These are phyloP conservation scores for Caenorhabditis briggsae DNA, from an alignment of 1,140 invertebrate species.

Conservation along the genomic window DNA sequence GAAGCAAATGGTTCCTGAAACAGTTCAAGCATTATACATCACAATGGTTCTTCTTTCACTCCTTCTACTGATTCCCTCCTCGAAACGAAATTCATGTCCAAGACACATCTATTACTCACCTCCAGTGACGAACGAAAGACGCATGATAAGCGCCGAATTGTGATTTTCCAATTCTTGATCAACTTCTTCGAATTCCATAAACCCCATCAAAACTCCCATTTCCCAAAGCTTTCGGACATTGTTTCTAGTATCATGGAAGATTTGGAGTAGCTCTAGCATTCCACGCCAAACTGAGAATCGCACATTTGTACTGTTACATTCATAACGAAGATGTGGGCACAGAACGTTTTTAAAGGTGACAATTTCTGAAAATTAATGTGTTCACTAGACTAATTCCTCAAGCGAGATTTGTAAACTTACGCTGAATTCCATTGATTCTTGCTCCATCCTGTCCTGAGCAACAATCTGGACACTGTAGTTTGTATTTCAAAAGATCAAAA, in stretches of 20 bases:
- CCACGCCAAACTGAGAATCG: slow-evolving; percentile 75
- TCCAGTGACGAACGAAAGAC: slow-evolving; percentile 76
- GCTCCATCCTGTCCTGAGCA: slow-evolving; percentile 58
- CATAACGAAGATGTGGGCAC: slow-evolving; percentile 76
- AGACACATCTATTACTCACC: slow-evolving; percentile 57
- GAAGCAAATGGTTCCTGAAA: slow-evolving; percentile 75
- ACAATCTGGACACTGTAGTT: slow-evolving; percentile 76
- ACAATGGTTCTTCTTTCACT: neutral
- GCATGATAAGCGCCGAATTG: slow-evolving; percentile 74
- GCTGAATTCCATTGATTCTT: slow-evolving; percentile 62
- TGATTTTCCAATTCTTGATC: slow-evolving; percentile 69
- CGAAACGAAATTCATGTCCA: neutral
- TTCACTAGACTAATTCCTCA: neutral
- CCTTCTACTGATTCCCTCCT: neutral
- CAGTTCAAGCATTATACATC: neutral
- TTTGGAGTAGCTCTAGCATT: slow-evolving; percentile 77
- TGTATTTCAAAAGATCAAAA: slow-evolving; percentile 73
- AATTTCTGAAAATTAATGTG: slow-evolving; percentile 53
- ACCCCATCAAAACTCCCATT: slow-evolving; percentile 73
- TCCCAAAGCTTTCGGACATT: slow-evolving; percentile 77
- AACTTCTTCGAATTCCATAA: slow-evolving; percentile 76
- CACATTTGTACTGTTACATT: slow-evolving; percentile 77
- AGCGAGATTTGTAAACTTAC: slow-evolving; percentile 19
- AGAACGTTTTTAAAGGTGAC: slow-evolving; percentile 77
- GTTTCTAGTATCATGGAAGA: slow-evolving; percentile 73